Base-by-base conservation (phyloP, 2,113 vertebrate species). In the Anhinga rufa region DNA sequence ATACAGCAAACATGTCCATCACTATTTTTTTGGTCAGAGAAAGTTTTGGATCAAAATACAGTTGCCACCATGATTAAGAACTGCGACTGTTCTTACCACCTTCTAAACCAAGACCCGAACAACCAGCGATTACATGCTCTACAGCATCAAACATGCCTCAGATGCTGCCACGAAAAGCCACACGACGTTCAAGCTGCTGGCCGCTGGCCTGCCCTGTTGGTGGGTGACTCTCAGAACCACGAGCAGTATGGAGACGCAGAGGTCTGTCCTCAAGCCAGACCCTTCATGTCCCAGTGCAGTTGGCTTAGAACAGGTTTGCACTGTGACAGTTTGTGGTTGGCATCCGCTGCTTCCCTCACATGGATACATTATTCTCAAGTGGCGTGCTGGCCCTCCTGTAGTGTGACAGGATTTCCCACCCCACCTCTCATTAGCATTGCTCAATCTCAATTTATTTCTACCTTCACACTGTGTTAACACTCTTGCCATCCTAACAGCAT, bases 101-200 rank as follows among this genome's bases (percentile, higher is more conserved):
- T 62, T 78, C 60, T 55, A 75, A 86, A 61, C 25, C 42, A 62
- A 85, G 29, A 25, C n/a, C 42, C 42, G 61, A 88, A 65, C 66
- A 82, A 78, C 6, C 26, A 82, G 36, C 44, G 49, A 8, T 42
- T 76, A 65, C 0, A 0, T 18, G 40, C 55, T 61, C 21, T 44
- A 38, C 26, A 24, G 49, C 2, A 5, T 1, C 4, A 74, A 80
- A 46, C 14, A 4, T 4, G 5, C 36, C 58, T 61, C 31, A 52
- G 62, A 64, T 1, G 1, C 38, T 62, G 46, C 55, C 82, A 52
- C 1, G 34, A 70, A 44, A 52, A 88, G 40, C 31, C 54, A 52
- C 2, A 0, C 6, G 12, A n/a, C 6, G 26, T 15, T 2, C 0
- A 0, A 86, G 70, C 32, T 1, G 3, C 60, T 38, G 74, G 36